These are phyloP conservation scores for Romanomermis culicivorax DNA, from an alignment of 2,888 invertebrate genomes.

Conservation along the genomic window DNA sequence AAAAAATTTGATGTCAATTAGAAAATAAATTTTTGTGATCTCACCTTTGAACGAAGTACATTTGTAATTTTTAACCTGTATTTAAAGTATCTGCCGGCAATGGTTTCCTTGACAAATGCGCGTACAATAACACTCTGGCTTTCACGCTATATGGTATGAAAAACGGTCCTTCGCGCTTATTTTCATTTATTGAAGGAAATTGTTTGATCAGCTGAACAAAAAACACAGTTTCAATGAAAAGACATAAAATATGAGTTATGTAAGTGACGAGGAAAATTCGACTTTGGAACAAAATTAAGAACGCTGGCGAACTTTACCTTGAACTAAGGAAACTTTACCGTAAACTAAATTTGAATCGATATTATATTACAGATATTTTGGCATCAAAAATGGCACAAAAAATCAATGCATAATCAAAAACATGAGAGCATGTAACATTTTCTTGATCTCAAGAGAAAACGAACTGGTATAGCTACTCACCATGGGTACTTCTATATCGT, in stretches of 20 bases:
- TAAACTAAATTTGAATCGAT: no score
- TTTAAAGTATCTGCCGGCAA: conserved; percentile 30
- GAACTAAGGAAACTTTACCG: no score
- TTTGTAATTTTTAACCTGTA: conserved; percentile 19
- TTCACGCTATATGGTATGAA: conserved; percentile 65
- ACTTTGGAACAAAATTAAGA: no score
- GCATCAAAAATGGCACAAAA: no score
- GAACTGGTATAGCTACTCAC: conserved; percentile 41
- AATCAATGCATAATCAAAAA: no score
- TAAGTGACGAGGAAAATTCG: no score
- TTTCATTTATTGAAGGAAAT: conserved; percentile 72
- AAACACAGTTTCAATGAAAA: conserved; percentile 4
- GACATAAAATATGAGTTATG: neutral
- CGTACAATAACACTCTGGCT: conserved; percentile 78
- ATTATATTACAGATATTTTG: no score
- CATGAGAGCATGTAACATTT: no score
- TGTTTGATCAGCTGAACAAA: conserved; percentile 56
- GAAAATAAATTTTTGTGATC: no score
- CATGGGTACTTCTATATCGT: conserved; percentile 77
- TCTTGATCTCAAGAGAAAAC: no score
- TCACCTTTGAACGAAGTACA: neutral
- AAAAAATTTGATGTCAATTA: no score
- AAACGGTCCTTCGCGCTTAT: conserved; percentile 68
- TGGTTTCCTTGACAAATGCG: conserved; percentile 63
- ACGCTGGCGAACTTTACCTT: no score